Evolutionary conservation across 1,140 invertebrate genomes (phyloP), one percentile per base, ranked within the genome.

Genomic region (Grapholita molesta): DNA sequence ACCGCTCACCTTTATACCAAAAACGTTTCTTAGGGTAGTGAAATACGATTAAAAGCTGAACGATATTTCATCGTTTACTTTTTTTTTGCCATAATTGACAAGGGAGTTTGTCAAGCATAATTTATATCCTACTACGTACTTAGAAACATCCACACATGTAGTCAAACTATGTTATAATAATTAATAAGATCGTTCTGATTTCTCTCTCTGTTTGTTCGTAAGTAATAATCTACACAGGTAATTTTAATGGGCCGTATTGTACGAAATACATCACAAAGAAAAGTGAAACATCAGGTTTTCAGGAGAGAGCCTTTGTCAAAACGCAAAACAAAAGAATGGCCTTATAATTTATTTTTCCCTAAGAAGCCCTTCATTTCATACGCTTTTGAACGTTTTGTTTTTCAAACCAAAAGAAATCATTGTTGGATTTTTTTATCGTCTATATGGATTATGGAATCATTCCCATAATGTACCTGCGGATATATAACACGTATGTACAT

Each of bases 261-360:
- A 30, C 25, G 55, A 61, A 61, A 61, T 30, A 61, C 12, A 61
- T 18, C 28, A 61, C 55, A 61, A 61, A 61, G 55, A 61, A 61
- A 61, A 61, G 24, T 30, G 55, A 61, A 61, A 61, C 55, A 61
- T 61, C 55, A 61, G 55, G 24, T 61, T 30, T 61, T 61, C 24
- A 61, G 12, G 12, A 18, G 42, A 52, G 6, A 61, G 24, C 55
- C 11, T 61, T 61, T 61, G 55, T 61, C 24, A 32, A 61, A 61
- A 61, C 15, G 25, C 55, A 15, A 28, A 28, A 61, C 55, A 61
- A 61, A 61, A 61, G 55, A 61, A 61, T 61, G 30, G 55, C 32
- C 25, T 30, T 61, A 6, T 61, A 61, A 61, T 61, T 61, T 30
- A 25, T 61, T 61, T 61, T 61, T n/a, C 55, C 3, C 24, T 25